Base-by-base conservation (phyloP, 2,888 invertebrate species). In the Fragum sueziense region DNA sequence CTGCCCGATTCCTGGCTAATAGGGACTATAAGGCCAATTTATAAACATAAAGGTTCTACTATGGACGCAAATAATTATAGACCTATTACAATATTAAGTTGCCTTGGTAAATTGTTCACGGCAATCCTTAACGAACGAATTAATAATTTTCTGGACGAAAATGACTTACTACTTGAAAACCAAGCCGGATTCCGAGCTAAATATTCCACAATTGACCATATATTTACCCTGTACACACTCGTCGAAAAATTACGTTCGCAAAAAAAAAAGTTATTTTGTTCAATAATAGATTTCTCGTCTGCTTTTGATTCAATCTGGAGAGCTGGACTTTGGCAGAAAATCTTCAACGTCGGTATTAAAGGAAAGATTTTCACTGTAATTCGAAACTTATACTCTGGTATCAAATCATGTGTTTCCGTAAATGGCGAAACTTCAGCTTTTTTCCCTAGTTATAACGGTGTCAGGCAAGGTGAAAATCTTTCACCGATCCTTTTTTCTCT, bases 231-330 rank as follows among this genome's bases (percentile, higher is more conserved):
- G 9, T 14, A 9, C 17, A 11, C 17, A 11, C 41, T 41, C 17
- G 41, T 41, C 9, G 41, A 41, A 41, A 41, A 41, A 41, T 17
- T 41, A 41, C 41, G 41, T 14, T 41, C 41, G 17, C 17, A 41
- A 22, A 57, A 57, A 57, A 57, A 57, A 22, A 57, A 57, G n/a
- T 22, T 57, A 17, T 57, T 9, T n/a, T 17, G 57, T n/a, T 17
- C 57, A 17, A n/a, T 17, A 7, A 57, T 57, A 9, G 57, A 57
- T n/a, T 57, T 57, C 22, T 17, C 14, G 7, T 9, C 25, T 7
- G 57, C 57, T n/a, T 57, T 57, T 57, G 57, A 57, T n/a, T 57
- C 57, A 17, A 22, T 57, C 25, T 57, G 57, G 57, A 11, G 57
- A 17, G 25, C 57, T 57, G 57, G 57, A 57, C 57, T 57, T n/a